Base-by-base conservation (phyloP, 2,113 vertebrate genomes). In the Clinocottus analis region DNA sequence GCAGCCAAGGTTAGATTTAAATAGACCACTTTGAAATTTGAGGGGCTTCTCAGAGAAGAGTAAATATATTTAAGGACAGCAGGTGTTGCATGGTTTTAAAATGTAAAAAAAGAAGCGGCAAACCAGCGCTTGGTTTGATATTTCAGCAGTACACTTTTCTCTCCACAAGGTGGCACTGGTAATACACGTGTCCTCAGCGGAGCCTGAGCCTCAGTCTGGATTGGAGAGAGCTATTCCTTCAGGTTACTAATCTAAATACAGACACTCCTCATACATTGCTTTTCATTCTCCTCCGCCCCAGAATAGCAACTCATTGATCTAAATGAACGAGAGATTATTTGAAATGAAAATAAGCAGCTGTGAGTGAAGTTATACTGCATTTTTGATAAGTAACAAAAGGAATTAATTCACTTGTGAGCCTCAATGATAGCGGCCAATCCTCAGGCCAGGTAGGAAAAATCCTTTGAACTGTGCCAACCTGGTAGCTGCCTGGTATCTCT, bases 141-240 rank as follows among this genome's bases (percentile, higher is more conserved):
- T 59, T 25, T 58, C 19, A 31, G 58, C 65, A 85, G 69, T 86
- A 37, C 72, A 49, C 27, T 14, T 31, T 37, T 27, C 9, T 56
- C 0, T 21, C 67, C 94, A 91, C 87, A 75, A 89, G 94, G 91
- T 93, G 94, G 93, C 94, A 94, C 85, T 95, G 83, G 89, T 87
- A 68, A 67, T 87, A 90, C 94, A 90, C 10, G 83, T 73, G 78
- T 80, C 25, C 39, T 59, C 12, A 47, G 43, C 55, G 41, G 33
- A 35, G 61, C 27, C 43, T 0, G 19, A 23, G 69, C 56, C 37
- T 65, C 69, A 39, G 72, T 65, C 51, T 85, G 81, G 43, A 49
- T 77, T 41, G 62, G 21, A 68, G 49, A 77, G 59, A 75, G 51
- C 55, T 67, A 7, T 90, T 85, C 78, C 83, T 87, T 77, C 82